A percentile compares a stretch with the other conserved stretches of the same genome.
These are phyloP conservation scores for Microplitis deprimator DNA, from an alignment of 2,888 invertebrate species.

Conservation along the genomic window DNA sequence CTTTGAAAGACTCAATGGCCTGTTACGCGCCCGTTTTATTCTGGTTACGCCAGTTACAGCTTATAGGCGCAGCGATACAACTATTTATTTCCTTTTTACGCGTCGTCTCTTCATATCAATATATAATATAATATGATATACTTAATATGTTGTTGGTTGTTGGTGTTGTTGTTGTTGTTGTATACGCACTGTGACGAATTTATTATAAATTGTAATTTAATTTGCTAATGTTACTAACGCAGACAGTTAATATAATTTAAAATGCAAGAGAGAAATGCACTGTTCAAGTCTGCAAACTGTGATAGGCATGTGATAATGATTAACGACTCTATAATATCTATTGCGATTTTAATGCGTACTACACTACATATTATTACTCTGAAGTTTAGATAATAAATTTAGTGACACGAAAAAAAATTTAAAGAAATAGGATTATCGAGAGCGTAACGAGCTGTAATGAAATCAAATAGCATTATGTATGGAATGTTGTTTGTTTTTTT, in stretches of 20 bases:
- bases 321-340: constrained; percentile 8
- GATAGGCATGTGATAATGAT: constrained; percentile 26
- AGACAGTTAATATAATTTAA: background rate
- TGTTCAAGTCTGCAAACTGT: background rate
- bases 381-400: constrained; percentile 10
- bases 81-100: constrained; percentile 29
- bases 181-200: background rate
- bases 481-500: background rate
- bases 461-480: background rate
- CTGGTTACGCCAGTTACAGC: constrained; percentile 29
- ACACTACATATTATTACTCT: background rate
- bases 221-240: background rate
- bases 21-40: constrained; percentile 39
- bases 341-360: background rate
- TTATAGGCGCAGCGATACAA: constrained; percentile 30
- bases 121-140: background rate
- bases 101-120: constrained; percentile 1
- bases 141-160: background rate
- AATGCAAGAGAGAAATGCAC: background rate
- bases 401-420: background rate
- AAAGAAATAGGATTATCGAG: background rate
- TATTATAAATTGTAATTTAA: constrained; percentile 13
- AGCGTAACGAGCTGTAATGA: background rate
- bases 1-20: constrained; percentile 33
- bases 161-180: background rate